Evolutionary conservation across 2,888 invertebrate genomes (phyloP).

Genomic region (Coleophora flavipennella): DNA sequence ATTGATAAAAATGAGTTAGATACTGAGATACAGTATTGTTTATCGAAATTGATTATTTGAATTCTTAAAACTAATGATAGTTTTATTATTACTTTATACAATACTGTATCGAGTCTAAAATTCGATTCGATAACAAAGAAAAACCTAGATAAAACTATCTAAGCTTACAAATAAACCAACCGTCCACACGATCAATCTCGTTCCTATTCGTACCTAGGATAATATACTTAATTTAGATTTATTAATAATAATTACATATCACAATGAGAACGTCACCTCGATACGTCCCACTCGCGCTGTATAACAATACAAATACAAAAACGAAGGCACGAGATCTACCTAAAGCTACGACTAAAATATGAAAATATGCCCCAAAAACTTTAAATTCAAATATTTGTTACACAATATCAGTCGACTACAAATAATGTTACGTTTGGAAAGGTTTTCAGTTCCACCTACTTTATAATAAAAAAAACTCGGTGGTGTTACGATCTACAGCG

Average conservation of each 20-base stretch:
- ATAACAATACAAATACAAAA: slow-evolving; percentile 54
- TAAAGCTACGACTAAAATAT: slow-evolving; percentile 56
- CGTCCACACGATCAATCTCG: slow-evolving; percentile 55
- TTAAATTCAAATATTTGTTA: slow-evolving; percentile 54
- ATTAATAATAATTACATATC: slow-evolving; percentile 68
- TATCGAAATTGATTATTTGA: slow-evolving; percentile 53
- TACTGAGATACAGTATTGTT: slow-evolving; percentile 51
- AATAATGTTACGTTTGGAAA: slow-evolving; percentile 36
- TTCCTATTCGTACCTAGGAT: slow-evolving; percentile 63
- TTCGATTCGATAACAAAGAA: slow-evolving; percentile 51
- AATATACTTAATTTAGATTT: slow-evolving; percentile 69
- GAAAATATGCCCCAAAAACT: slow-evolving; percentile 55
- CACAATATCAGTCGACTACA: slow-evolving; percentile 47
- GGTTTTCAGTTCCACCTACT: slow-evolving; percentile 29
- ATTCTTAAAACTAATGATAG: slow-evolving; percentile 50
- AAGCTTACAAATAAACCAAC: slow-evolving; percentile 51
- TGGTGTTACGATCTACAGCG: slow-evolving; percentile 57
- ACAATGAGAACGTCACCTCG: slow-evolving; percentile 67
- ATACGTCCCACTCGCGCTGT: slow-evolving; percentile 60
- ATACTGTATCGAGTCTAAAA: slow-evolving; percentile 59
- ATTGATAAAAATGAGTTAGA: slow-evolving; percentile 27
- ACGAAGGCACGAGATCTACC: slow-evolving; percentile 69
- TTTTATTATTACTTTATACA: slow-evolving; percentile 68
- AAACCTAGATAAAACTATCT: slow-evolving; percentile 44
- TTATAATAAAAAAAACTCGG: slow-evolving; percentile 31